Conservation (phyloP, 2,113 vertebrate species). For the Zosterops borbonicus region DNA sequence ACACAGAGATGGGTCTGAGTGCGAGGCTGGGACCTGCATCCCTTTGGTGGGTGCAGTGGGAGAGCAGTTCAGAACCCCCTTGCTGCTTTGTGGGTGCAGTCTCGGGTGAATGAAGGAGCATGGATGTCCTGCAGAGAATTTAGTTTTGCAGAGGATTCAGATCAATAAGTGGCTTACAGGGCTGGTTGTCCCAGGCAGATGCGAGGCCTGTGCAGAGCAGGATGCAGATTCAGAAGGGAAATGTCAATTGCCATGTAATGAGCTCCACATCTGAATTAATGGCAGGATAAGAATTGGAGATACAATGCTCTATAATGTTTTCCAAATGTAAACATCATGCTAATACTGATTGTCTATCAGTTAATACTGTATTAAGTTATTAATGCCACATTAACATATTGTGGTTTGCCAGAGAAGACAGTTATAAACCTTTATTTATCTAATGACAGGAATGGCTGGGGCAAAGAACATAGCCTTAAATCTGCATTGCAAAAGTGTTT, state of each 20-base stretch:
- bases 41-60: rapidly evolving
- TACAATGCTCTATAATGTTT: background rate
- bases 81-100: background rate
- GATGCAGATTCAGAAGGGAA: background rate
- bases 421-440: background rate
- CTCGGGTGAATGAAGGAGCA: rapidly evolving
- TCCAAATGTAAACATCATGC: background rate
- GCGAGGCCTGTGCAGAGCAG: rapidly evolving
- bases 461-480: background rate
- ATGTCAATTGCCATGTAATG: background rate
- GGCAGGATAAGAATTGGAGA: background rate
- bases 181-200: background rate
- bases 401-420: rapidly evolving
- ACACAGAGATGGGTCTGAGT: background rate
- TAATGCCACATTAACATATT: background rate
- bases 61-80: background rate
- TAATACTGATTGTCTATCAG: background rate
- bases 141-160: background rate
- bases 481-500: background rate
- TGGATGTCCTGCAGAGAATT: background rate
- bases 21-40: rapidly evolving
- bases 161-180: rapidly evolving
- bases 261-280: background rate
- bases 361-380: background rate
- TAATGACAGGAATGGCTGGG: background rate